Evolutionary conservation across 2,888 invertebrate genomes (phyloP), one percentile per base, ranked within the genome.

Genomic region (Temnothorax rugatulus): DNA sequence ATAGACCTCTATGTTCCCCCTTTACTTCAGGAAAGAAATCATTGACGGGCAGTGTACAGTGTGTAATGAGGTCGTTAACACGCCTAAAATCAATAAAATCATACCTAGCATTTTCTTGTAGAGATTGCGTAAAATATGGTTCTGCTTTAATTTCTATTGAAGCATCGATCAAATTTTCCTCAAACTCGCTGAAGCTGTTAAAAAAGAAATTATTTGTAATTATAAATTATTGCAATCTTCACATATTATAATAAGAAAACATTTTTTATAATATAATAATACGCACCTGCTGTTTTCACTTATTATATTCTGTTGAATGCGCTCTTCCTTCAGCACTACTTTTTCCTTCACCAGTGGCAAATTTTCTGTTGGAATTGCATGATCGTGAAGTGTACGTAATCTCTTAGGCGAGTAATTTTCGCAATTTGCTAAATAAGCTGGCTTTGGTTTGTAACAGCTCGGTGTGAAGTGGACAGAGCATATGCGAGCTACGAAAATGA

Each of bases 361-460:
- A 57, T 57, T 57, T 57, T 57, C 54, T 21, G 54, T 57, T 57
- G 54, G 54, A 57, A 57, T n/a, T 57, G 54, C 54, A 57, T 11
- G 54, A 57, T 57, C 54, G 11, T 21, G 11, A 11, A 57, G 21
- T 21, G 0, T 57, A 1, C 11, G 21, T 21, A 21, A 34, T 34
- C 5, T 34, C 5, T 7, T 11, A 21, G 21, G 54, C 54, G 21
- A 25, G 54, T 57, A 57, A 21, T 57, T 57, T 25, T 57, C 54
- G 11, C 54, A 57, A 21, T 57, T 57, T 25, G 11, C 54, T 57
- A 57, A 57, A 57, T 57, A 21, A 7, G 11, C 54, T 25, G 54
- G 54, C 21, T 21, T 57, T 25, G 54, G 21, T 57, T 11, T 57
- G 21, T 25, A 57, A 57, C 21, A 57, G 54, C 54, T 57, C 11